Base-by-base conservation (phyloP, 2,888 invertebrate genomes). In the Callyntrura sp. region DNA sequence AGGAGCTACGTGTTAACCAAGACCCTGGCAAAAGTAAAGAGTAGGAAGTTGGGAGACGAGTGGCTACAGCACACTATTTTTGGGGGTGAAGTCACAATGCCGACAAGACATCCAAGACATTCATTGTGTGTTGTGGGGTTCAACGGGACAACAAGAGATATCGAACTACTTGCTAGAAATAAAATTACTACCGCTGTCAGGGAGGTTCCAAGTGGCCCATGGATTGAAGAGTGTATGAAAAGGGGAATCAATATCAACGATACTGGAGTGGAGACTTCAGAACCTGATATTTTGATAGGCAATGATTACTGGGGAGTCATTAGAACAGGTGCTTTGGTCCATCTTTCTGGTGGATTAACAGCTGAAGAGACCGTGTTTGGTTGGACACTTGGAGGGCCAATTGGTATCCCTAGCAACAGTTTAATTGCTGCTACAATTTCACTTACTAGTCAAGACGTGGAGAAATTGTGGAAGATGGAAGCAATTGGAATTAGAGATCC, bases 351-450 rank as follows among this genome's bases (percentile, higher is more conserved):
- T 62, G 89, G 89, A 28, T 0, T 85, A 4, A 28, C 28, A 0
- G 89, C 85, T 28, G n/a, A 57, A 14, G 81, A 90, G 28, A 90
- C 90, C 8, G 35, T 23, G 9, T 60, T 90, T 8, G 85, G n/a
- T n/a, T 57, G 57, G 57, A 57, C 57, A 4, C 3, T 57, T 4
- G 57, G 57, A 9, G 57, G 57, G n/a, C 57, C 57, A n/a, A 57
- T n/a, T 14, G n/a, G n/a, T 6, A n/a, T 57, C 57, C 4, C 12
- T n/a, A 6, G 4, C 20, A 20, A 3, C 20, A 4, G 9, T 5
- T 20, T 60, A 23, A 20, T 20, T 4, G 17, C 20, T 6, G 23
- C 12, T 8, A 5, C 35, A 17, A 23, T 70, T 14, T 14, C 23
- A 43, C 8, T 5, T 17, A 4, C 17, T 17, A n/a, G 17, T 43